Percentiles rank a stretch among this genome's conserved stretches.
Conservation (phyloP, 2,797 vertebrate genomes). For the Mallotus villosus region DNA sequence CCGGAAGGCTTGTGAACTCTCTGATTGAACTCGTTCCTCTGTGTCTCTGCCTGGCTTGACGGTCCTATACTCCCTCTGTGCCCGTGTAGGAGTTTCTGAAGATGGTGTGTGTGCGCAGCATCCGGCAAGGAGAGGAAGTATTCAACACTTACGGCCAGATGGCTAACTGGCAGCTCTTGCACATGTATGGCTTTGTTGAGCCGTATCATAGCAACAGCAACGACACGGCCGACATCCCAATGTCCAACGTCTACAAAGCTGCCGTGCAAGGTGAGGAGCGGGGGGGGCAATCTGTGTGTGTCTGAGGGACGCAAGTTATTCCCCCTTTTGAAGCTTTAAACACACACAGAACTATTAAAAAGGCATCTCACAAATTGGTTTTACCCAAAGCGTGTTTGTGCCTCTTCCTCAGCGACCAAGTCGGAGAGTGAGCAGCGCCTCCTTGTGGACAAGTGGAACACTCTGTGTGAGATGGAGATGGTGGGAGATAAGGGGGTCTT, state of each 20-base stretch:
- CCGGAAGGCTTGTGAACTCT: background rate
- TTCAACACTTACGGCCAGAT: slow-evolving; percentile 96
- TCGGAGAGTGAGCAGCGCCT: slow-evolving; percentile 67
- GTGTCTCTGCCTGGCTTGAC: background rate
- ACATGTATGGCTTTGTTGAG: slow-evolving; percentile 95
- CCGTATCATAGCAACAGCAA: slow-evolving; percentile 82
- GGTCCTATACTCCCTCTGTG: background rate
- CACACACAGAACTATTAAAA: background rate
- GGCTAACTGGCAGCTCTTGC: slow-evolving; percentile 96
- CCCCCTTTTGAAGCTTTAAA: too few species aligned
- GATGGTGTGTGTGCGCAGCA: slow-evolving; percentile 82
- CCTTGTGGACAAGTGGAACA: slow-evolving; percentile 78
- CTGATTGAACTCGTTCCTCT: background rate
- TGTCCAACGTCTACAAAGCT: slow-evolving; percentile 75
- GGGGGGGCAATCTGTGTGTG: background rate
- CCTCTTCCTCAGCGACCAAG: slow-evolving; percentile 61
- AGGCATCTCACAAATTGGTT: background rate
- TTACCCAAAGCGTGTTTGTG: background rate
- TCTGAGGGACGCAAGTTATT: too few species aligned
- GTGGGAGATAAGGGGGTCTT: slow-evolving; percentile 83
- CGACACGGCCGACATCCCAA: slow-evolving; percentile 86
- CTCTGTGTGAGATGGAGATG: slow-evolving; percentile 78
- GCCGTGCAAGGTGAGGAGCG: slow-evolving; percentile 75
- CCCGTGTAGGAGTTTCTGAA: slow-evolving; percentile 79
- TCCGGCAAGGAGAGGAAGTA: slow-evolving; percentile 83